These are phyloP conservation scores for Eptesicus fuscus DNA, from an alignment of 2,113 vertebrate genomes.

Conservation along the genomic window DNA sequence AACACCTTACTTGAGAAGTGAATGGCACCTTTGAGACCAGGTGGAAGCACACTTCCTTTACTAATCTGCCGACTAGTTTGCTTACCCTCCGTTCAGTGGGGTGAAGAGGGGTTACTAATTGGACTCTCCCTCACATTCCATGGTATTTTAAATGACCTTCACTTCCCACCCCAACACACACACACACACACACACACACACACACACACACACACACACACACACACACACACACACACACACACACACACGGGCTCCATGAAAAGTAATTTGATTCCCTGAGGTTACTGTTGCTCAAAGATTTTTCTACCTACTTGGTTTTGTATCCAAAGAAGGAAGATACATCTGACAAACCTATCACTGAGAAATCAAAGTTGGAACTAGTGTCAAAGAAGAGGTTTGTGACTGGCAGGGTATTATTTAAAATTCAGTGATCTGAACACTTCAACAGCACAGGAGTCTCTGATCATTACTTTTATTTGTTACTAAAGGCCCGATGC, in stretches of 20 bases:
- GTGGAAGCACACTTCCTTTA: neutral
- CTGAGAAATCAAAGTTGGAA: conserved; percentile 4
- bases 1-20: neutral
- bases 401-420: neutral
- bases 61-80: neutral
- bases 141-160: neutral
- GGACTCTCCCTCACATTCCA: neutral
- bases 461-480: neutral
- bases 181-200: neutral
- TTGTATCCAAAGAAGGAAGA: neutral
- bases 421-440: conserved; percentile 30
- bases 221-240: neutral
- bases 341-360: neutral
- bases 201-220: neutral
- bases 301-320: neutral
- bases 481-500: neutral
- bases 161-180: neutral
- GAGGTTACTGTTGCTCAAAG: neutral
- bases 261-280: neutral
- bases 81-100: neutral
- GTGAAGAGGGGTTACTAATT: neutral
- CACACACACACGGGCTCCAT: neutral
- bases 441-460: neutral
- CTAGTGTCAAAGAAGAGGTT: neutral
- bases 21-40: neutral